Evolutionary conservation across 2,113 vertebrate species (phyloP).

Genomic region (Castor canadensis): DNA sequence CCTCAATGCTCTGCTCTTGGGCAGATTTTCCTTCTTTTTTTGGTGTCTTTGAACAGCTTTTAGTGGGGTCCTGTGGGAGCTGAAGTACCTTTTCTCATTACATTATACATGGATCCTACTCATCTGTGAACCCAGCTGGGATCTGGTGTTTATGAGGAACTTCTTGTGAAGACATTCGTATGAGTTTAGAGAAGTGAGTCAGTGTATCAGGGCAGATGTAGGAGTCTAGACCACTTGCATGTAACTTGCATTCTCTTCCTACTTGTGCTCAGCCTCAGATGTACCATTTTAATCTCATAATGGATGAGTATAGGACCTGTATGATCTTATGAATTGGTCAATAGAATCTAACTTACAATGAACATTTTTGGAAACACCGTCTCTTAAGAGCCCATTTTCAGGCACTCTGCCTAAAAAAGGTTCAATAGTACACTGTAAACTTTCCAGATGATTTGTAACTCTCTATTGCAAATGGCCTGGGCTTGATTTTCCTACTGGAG

Average conservation of each 20-base stretch:
- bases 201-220: neutral
- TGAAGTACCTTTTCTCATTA: neutral
- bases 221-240: neutral
- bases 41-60: neutral
- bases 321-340: neutral
- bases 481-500: neutral
- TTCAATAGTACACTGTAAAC: neutral
- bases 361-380: neutral
- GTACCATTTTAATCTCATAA: neutral
- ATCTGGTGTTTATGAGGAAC: neutral
- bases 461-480: neutral
- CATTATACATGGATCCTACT: neutral
- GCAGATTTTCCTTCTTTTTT: neutral
- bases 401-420: neutral
- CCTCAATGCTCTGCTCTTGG: neutral
- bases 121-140: neutral
- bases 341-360: neutral
- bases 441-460: slow-evolving; percentile 45
- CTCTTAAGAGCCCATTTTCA: neutral
- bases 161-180: neutral
- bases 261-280: neutral
- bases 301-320: neutral
- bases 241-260: neutral
- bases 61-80: neutral
- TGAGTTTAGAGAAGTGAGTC: neutral